phyloP scores from a whole-genome alignment of 2,797 vertebrate genomes.

The Rhinella marina region DNA sequence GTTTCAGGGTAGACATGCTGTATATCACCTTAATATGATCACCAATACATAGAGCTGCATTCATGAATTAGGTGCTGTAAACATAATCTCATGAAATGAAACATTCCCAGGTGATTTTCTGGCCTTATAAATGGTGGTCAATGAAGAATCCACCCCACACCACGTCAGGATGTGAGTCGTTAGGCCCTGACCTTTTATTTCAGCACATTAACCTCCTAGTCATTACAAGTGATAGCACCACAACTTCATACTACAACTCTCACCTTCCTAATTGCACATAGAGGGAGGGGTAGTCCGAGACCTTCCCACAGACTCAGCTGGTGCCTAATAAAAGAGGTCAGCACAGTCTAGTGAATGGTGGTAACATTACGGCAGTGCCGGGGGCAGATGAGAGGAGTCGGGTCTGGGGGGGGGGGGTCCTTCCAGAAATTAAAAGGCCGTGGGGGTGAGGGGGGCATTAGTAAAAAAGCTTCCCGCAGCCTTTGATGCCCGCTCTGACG shows the following conservation, averaged over 20 bases:
- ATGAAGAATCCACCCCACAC: background rate
- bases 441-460: background rate
- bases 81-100: no score
- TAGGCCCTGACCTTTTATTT: background rate
- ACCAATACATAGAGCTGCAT: no score
- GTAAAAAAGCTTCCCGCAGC: background rate
- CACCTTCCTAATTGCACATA: background rate
- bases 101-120: no score
- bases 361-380: no score
- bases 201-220: background rate
- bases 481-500: conserved; percentile 14
- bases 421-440: background rate
- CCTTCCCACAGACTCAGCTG: background rate
- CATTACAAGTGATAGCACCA: background rate
- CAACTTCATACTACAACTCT: background rate
- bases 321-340: background rate
- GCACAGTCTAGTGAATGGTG: background rate
- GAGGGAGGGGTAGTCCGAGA: background rate
- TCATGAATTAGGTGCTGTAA: no score
- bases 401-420: background rate
- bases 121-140: background rate
- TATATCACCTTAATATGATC: no score
- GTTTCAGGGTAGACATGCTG: background rate
- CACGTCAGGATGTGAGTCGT: background rate
- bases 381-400: no score